Base-by-base conservation (phyloP, 30 jellyfish, hydroid and myxozoan species). In the Haliclystus octoradiatus region DNA sequence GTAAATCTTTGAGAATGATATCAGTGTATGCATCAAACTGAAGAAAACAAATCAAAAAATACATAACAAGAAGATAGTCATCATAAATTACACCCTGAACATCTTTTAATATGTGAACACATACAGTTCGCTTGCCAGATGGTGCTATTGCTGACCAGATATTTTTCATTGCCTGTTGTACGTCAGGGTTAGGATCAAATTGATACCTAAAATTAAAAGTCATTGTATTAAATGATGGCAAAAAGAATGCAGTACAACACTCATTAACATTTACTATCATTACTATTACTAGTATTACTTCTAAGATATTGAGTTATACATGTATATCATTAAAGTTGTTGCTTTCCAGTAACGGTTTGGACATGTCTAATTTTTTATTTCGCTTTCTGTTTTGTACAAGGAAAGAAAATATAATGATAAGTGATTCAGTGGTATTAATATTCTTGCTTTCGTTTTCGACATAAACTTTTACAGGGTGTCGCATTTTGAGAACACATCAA, bases 111-210 rank as follows among this genome's bases (percentile, higher is more conserved):
- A 1, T 14, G 1, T 26, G 27, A 34, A 13, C 1, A 14, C 86
- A 28, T 69, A 89, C 98, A 49, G 93, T 70, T 63, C 80, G 80
- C 53, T 89, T 89, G n/a, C 87, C 95, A 49, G 80, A 82, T 0
- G 95, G 95, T 22, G 80, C 98, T 28, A 89, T 64, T 1, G 94
- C 95, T 50, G 91, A 50, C 98, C 98, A 89, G 26, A 89, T 89
- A 51, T 77, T 89, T 22, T 92, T 62, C 98, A 89, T 89, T 0
- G 98, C 84, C 71, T 50, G 72, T 68, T 81, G 93, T 4, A 89
- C 82, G 31, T 64, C 88, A 2, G 93, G 92, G 63, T 89, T 89
- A 0, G 98, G 98, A 50, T 89, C 98, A 61, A 75, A 89, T 53
- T 89, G 98, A 52, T 89, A 89, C 75, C 98, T 89, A 47, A 12